Evolutionary conservation across 2,113 vertebrate species (phyloP).

Genomic region (Istiophorus platypterus): DNA sequence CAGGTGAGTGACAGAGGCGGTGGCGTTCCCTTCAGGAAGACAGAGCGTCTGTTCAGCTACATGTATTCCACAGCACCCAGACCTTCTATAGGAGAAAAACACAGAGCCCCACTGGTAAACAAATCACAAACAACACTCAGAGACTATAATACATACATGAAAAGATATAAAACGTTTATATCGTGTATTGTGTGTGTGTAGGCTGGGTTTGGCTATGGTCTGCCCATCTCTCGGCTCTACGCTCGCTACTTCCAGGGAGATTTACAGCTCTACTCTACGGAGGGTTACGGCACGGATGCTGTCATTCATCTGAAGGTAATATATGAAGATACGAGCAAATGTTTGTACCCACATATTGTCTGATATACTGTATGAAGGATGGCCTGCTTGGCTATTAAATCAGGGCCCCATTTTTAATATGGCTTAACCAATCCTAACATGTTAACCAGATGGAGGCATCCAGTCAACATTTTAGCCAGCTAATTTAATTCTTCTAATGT

Average conservation of each 20-base stretch:
- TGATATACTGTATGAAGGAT: background rate
- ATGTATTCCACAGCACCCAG: slow-evolving; percentile 91
- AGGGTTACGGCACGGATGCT: slow-evolving; percentile 89
- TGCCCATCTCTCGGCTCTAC: slow-evolving; percentile 92
- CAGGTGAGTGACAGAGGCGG: slow-evolving; percentile 92
- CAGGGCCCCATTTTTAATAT: too few relatives aligned
- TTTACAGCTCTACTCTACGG: slow-evolving; percentile 92
- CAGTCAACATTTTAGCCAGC: too few relatives aligned
- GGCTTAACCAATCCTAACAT: too few relatives aligned
- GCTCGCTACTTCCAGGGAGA: slow-evolving; percentile 94
- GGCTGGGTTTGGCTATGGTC: slow-evolving; percentile 91
- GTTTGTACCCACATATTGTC: background rate
- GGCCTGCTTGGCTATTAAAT: too few relatives aligned
- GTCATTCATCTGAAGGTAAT: slow-evolving; percentile 90
- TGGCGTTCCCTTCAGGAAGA: slow-evolving; percentile 89
- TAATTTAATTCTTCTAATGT: too few relatives aligned
- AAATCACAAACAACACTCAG: background rate
- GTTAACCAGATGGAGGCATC: too few relatives aligned
- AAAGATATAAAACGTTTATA: slow-evolving; percentile 29
- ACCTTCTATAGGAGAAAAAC: slow-evolving; percentile 80
- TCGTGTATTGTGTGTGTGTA: slow-evolving; percentile 62
- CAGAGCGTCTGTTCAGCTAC: slow-evolving; percentile 91
- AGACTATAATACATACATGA: background rate
- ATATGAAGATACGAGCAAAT: background rate
- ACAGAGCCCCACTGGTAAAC: slow-evolving; percentile 87